Percentiles rank a stretch among this genome's conserved stretches.
Evolutionary conservation across 2,113 vertebrate species (phyloP).

Genomic region (Mus spicilegus): DNA sequence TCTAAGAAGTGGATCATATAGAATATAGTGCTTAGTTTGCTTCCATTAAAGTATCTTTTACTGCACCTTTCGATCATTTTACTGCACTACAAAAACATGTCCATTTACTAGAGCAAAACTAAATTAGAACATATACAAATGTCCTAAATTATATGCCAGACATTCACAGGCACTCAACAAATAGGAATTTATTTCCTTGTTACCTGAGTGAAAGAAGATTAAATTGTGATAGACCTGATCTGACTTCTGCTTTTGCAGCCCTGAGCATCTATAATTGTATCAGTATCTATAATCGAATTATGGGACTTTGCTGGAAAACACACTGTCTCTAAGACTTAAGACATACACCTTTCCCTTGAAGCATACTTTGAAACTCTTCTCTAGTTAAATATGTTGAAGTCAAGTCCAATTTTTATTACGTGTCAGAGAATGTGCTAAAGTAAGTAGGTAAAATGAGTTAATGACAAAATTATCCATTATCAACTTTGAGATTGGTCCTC

Average conservation of each 20-base stretch:
- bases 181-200: conserved; percentile 31
- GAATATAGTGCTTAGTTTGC: background rate
- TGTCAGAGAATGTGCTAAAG: conserved; percentile 63
- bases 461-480: conserved; percentile 78
- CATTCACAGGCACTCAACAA: background rate
- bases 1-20: background rate
- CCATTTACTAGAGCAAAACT: background rate
- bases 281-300: conserved; percentile 44
- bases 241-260: background rate
- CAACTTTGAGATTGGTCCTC: conserved; percentile 34
- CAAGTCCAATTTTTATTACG: conserved; percentile 64
- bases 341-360: conserved; percentile 5
- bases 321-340: conserved; percentile 28
- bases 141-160: background rate
- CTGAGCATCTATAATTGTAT: conserved; percentile 31
- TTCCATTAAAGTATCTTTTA: background rate
- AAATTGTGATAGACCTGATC: background rate
- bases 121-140: background rate
- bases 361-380: background rate
- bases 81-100: background rate
- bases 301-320: conserved; percentile 4
- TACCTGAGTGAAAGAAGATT: background rate
- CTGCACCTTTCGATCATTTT: background rate
- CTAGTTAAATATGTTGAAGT: conserved; percentile 48
- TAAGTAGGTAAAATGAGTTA: conserved; percentile 74